phyloP scores from a whole-genome alignment of 2,888 invertebrate genomes.

The Thera britannica region DNA sequence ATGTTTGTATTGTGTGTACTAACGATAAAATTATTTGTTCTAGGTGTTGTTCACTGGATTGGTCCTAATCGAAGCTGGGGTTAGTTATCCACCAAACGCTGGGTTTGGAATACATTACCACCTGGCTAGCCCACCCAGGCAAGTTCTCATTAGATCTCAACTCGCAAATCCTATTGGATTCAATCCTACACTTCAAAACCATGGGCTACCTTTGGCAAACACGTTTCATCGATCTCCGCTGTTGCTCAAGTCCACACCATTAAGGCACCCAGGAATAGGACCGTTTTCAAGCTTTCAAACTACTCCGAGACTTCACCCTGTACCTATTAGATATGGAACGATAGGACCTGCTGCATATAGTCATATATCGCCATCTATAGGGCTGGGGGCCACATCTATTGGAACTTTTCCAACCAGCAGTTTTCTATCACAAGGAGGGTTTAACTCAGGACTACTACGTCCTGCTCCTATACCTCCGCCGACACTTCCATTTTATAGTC shows the following conservation, averaged over 20 bases:
- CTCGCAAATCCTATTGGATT: neutral
- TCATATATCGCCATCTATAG: constrained; percentile 3
- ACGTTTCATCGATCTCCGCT: constrained; percentile 3
- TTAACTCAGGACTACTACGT: constrained; percentile 3
- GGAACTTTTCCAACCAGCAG: neutral
- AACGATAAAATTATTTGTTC: constrained; percentile 21
- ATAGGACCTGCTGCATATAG: neutral
- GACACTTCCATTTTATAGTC: constrained; percentile 1
- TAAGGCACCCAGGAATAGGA: constrained; percentile 2
- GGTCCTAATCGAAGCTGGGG: constrained; percentile 28
- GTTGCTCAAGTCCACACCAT: neutral
- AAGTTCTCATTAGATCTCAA: constrained; percentile 2
- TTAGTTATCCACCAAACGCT: constrained; percentile 9
- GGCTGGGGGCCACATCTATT: neutral
- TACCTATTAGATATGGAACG: neutral
- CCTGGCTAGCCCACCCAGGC: constrained; percentile 4
- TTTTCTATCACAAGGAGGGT: neutral
- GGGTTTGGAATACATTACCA: constrained; percentile 16
- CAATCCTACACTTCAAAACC: neutral
- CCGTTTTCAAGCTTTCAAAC: neutral
- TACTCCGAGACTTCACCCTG: constrained; percentile 1
- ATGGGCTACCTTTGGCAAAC: neutral
- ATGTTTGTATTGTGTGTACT: constrained; percentile 1
- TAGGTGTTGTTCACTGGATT: constrained; percentile 30
- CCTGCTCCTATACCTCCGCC: neutral